These are phyloP conservation scores for Elgaria multicarinata DNA, from an alignment of 2,113 vertebrate genomes.

Conservation along the genomic window DNA sequence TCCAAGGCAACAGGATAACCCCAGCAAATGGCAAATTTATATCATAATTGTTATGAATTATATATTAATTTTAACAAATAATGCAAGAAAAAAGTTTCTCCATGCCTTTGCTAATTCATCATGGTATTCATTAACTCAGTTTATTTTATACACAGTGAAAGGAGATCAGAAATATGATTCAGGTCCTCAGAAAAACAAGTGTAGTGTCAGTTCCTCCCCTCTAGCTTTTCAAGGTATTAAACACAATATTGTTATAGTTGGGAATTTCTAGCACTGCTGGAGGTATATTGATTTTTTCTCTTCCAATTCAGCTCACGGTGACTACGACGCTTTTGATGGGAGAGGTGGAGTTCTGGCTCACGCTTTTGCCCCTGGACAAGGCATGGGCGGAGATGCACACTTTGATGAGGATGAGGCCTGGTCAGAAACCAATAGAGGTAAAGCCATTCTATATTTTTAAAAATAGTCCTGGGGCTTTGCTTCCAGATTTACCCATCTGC, in stretches of 20 bases:
- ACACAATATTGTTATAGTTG: neutral
- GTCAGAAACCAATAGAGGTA: conserved; percentile 71
- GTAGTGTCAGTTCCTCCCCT: too few relatives aligned
- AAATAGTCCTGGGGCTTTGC: neutral
- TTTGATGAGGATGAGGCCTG: conserved; percentile 81
- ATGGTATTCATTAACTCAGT: too few relatives aligned
- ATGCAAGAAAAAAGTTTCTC: too few relatives aligned
- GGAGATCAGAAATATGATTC: too few relatives aligned
- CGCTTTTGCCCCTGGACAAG: conserved; percentile 73
- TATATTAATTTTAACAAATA: too few relatives aligned
- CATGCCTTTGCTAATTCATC: too few relatives aligned
- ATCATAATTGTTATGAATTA: too few relatives aligned
- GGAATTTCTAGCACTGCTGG: neutral
- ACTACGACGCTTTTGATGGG: conserved; percentile 78
- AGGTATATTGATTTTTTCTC: neutral
- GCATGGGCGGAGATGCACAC: conserved; percentile 77
- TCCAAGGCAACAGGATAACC: too few relatives aligned
- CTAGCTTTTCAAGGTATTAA: neutral
- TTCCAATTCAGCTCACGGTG: conserved; percentile 73
- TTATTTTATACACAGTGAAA: too few relatives aligned
- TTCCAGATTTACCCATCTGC: neutral
- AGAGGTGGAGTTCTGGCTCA: conserved; percentile 73
- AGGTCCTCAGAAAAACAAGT: too few relatives aligned
- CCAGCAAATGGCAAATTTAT: too few relatives aligned
- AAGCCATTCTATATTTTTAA: neutral